A percentile compares a stretch with the other conserved stretches of the same genome.
Conservation (phyloP, 2,797 vertebrate genomes). For the Toxotes lorentzi region DNA sequence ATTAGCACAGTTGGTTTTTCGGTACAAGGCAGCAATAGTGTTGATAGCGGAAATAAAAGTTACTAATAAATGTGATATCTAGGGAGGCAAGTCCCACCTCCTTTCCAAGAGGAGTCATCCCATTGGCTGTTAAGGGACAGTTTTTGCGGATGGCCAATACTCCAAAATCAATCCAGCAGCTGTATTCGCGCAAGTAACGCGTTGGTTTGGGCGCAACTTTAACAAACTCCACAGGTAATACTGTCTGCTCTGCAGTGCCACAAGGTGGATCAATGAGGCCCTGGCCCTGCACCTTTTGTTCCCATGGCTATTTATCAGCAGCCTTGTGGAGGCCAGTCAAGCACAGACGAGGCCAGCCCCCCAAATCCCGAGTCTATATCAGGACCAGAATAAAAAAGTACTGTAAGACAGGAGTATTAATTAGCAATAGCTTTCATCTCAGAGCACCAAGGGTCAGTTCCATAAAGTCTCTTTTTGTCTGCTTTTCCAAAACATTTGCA, state of each 20-base stretch:
- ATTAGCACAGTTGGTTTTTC: too few species aligned
- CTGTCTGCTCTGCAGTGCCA: conserved; percentile 6
- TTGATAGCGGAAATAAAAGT: too few species aligned
- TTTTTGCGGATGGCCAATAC: too few species aligned
- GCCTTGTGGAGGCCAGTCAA: conserved; percentile 64
- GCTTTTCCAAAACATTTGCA: conserved; percentile 84
- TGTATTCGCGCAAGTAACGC: too few species aligned
- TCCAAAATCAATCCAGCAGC: too few species aligned
- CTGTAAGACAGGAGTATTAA: conserved; percentile 67
- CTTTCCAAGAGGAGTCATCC: too few species aligned
- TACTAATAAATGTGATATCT: too few species aligned
- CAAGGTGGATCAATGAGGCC: conserved; percentile 19
- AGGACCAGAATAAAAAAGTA: conserved; percentile 24
- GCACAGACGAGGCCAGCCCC: conserved; percentile 43
- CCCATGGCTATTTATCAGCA: conserved; percentile 78
- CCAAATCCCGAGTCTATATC: conserved; percentile 47
- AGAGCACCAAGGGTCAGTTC: conserved; percentile 62
- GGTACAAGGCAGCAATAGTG: too few species aligned
- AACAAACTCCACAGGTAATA: conserved; percentile 33
- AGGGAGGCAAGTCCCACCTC: too few species aligned
- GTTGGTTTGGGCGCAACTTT: too few species aligned
- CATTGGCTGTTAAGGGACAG: too few species aligned
- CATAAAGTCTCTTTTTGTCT: conserved; percentile 55
- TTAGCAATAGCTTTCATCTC: conserved; percentile 64
- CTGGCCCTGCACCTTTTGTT: conserved; percentile 50